Evolutionary conservation across 2,797 vertebrate genomes (phyloP).

Genomic region (Acanthurus leucopareius): DNA sequence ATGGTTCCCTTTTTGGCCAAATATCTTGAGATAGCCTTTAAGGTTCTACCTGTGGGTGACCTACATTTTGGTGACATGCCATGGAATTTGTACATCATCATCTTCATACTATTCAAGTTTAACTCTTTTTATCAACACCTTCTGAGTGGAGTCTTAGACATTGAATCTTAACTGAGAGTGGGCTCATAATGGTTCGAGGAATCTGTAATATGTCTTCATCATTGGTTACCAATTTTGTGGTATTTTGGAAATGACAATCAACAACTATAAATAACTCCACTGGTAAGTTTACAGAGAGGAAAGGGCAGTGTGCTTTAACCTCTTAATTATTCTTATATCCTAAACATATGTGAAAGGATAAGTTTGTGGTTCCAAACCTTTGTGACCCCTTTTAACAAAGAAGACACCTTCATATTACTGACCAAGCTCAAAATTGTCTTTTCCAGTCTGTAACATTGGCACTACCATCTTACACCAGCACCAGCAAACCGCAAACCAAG

Average conservation of each 20-base stretch:
- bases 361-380: no score
- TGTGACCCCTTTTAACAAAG: no score
- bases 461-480: no score
- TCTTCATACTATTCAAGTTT: background rate
- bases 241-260: background rate
- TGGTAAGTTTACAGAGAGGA: background rate
- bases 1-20: constrained; percentile 52
- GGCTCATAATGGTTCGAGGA: background rate
- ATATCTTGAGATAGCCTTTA: constrained; percentile 38
- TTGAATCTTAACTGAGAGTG: background rate
- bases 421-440: no score
- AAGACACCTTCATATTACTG: no score
- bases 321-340: no score
- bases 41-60: constrained; percentile 36
- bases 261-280: no score
- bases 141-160: background rate
- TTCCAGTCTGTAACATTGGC: no score
- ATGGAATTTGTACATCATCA: constrained; percentile 41
- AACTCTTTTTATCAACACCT: background rate
- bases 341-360: no score
- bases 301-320: no score
- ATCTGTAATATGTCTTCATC: background rate
- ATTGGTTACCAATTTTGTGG: background rate
- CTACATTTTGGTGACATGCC: constrained; percentile 28
- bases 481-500: no score